These are phyloP conservation scores for Apodemia mormo DNA, from an alignment of 2,888 invertebrate genomes.

Conservation along the genomic window DNA sequence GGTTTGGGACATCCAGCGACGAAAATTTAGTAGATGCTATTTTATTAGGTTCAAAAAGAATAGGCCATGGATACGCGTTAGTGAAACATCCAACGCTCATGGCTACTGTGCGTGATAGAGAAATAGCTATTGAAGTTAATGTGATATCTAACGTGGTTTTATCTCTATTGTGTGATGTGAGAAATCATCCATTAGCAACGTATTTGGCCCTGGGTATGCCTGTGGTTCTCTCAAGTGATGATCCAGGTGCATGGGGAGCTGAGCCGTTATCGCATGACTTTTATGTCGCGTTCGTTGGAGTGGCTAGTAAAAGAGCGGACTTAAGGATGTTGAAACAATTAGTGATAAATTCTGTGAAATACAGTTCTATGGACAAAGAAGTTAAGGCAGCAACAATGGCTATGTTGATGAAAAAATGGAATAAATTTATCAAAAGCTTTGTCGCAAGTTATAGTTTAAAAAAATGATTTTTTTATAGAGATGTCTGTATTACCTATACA, in stretches of 20 bases:
- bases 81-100: constrained; percentile 86
- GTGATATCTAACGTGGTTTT: constrained; percentile 91
- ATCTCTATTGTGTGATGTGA: constrained; percentile 84
- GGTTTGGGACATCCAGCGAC: constrained; percentile 85
- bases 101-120: constrained; percentile 74
- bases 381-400: constrained; percentile 48
- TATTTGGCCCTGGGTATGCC: constrained; percentile 86
- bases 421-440: constrained; percentile 51
- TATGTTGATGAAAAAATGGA: constrained; percentile 57
- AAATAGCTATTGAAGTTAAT: constrained; percentile 89
- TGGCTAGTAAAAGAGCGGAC: constrained; percentile 86
- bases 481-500: too few species aligned
- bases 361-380: constrained; percentile 76
- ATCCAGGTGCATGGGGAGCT: constrained; percentile 89
- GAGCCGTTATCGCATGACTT: constrained; percentile 89
- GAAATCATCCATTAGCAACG: constrained; percentile 88
- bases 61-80: constrained; percentile 90
- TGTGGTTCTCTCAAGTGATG: constrained; percentile 89
- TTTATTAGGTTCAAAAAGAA: constrained; percentile 86
- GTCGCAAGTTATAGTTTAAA: constrained; percentile 25
- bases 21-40: constrained; percentile 90
- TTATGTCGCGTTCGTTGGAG: constrained; percentile 88
- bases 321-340: constrained; percentile 87
- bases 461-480: too few species aligned
- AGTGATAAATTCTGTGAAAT: constrained; percentile 87